Conservation (phyloP, 2,113 vertebrate genomes). For the Calonectris borealis region DNA sequence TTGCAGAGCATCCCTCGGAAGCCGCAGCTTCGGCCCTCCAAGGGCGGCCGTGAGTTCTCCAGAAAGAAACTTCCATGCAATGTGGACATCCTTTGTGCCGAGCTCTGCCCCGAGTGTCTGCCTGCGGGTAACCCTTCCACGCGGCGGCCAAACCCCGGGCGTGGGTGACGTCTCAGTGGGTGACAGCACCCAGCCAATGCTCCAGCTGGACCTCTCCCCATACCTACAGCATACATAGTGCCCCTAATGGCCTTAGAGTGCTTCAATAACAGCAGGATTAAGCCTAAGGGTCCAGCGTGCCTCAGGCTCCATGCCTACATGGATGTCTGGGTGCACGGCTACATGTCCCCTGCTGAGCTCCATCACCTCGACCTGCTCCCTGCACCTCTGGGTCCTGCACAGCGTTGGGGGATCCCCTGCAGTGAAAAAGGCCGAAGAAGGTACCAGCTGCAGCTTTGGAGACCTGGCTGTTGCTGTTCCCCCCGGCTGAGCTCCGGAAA, state of each 20-base stretch:
- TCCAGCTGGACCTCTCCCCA: not conserved
- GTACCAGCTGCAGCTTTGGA: no score
- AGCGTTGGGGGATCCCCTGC: not conserved
- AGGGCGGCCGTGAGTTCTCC: not conserved
- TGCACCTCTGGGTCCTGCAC: no score
- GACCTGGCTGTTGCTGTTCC: not conserved
- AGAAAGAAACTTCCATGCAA: not conserved
- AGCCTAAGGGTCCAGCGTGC: not conserved
- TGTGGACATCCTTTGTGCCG: accelerated
- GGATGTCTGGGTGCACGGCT: not conserved
- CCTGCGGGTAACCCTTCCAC: not conserved
- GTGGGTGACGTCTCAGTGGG: not conserved
- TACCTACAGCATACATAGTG: accelerated
- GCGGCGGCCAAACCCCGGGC: accelerated
- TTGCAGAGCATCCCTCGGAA: not conserved
- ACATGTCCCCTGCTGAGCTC: not conserved
- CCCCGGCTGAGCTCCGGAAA: not conserved
- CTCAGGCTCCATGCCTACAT: not conserved
- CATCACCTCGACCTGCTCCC: accelerated
- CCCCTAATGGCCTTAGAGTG: not conserved
- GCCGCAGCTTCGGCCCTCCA: not conserved
- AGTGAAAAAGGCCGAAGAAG: not conserved
- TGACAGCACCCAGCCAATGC: not conserved
- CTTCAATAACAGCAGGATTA: not conserved
- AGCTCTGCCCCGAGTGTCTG: not conserved